Percentiles rank a stretch among this genome's conserved stretches.
These are phyloP conservation scores for Fregata magnificens DNA, from an alignment of 2,113 vertebrate species.

Conservation along the genomic window DNA sequence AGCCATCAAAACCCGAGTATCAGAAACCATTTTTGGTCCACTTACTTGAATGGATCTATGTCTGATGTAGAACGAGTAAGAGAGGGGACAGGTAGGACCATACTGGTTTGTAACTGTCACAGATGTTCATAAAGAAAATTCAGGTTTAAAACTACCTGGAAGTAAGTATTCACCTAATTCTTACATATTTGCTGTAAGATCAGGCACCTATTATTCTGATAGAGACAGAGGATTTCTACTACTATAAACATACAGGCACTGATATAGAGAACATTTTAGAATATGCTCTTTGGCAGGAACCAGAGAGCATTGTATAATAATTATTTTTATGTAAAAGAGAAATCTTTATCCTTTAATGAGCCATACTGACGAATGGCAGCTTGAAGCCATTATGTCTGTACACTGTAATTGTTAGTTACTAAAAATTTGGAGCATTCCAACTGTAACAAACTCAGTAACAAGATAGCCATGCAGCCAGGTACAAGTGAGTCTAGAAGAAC, in stretches of 20 bases:
- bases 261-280: neutral
- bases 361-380: neutral
- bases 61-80: neutral
- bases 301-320: neutral
- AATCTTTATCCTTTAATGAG: conserved; percentile 18
- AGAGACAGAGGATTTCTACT: neutral
- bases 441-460: neutral
- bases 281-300: neutral
- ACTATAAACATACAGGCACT: neutral
- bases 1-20: neutral
- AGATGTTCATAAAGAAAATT: neutral
- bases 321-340: neutral
- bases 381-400: neutral
- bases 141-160: neutral
- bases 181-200: neutral
- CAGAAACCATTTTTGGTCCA: neutral
- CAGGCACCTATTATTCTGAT: neutral
- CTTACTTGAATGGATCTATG: neutral
- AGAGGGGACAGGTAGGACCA: neutral
- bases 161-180: neutral
- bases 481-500: neutral
- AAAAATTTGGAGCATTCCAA: neutral
- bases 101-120: neutral
- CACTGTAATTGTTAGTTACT: neutral
- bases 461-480: neutral